Evolutionary conservation across 2,113 vertebrate species (phyloP), one percentile per base, ranked within the genome.

Genomic region (Scalopus aquaticus): DNA sequence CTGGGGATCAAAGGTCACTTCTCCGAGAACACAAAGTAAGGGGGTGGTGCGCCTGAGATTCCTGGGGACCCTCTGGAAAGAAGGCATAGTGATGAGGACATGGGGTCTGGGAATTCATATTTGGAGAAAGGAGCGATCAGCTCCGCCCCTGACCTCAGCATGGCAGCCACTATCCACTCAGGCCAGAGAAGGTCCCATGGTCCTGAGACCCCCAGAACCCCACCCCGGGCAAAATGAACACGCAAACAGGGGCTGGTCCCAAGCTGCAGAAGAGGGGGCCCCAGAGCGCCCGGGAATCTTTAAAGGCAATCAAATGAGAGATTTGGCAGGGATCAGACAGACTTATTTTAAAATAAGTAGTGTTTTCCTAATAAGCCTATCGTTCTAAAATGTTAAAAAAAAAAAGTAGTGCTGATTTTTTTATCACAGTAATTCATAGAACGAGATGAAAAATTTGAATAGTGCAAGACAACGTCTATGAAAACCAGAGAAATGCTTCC

Each of bases 381-480:
- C 54, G 19, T 56, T 56, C 22, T 6, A 56, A 56, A 56, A 54
- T 54, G 19, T 20, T 19, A 54, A 54, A 54, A 49, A 51, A 51
- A 51, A 17, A 51, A 17, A 17, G 16, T 51, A 51, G 49, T 51
- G 49, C 49, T 51, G 49, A 58, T 64, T 72, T 88, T 60, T 54
- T 78, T 26, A 93, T 62, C 26, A 7, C 19, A 22, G 30, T 62
- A 26, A 28, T 20, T 9, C 5, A 26, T 39, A 56, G 10, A 58
- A 44, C 49, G n/a, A 65, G 26, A 15, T 72, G 44, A 80, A 92
- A 90, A 82, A 49, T 94, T 78, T 82, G 62, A 88, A n/a, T 20
- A 44, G 79, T 20, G 2, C 74, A 65, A 30, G 84, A 90, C 69
- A 82, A 91, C 3, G 24, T 37, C 35, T 16, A 0, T 20, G 24